phyloP scores from a whole-genome alignment of 2,113 vertebrate genomes.

The Scomber japonicus region DNA sequence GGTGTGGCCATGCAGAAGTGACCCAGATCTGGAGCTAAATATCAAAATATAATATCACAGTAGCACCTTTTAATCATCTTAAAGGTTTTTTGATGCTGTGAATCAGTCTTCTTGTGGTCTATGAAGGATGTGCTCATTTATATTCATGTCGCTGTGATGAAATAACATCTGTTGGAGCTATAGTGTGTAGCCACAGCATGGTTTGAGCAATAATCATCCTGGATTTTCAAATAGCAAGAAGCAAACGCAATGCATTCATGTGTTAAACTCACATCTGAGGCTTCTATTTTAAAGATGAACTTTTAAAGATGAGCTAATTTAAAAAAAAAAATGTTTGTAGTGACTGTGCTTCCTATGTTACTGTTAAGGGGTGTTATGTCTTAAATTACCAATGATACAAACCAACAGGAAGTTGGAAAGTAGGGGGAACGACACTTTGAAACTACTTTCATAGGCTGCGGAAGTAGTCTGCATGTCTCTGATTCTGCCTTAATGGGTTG shows the following conservation, averaged over 20 bases:
- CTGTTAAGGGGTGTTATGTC: background rate
- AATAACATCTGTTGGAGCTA: conserved; percentile 15
- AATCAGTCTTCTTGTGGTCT: conserved; percentile 4
- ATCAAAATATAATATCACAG: conserved; percentile 25
- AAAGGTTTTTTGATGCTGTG: conserved; percentile 5
- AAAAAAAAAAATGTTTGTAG: no score
- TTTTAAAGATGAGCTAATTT: no score
- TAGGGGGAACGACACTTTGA: no score
- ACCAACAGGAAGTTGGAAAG: no score
- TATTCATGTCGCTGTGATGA: conserved; percentile 1
- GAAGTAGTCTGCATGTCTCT: no score
- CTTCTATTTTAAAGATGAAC: background rate
- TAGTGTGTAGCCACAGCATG: conserved; percentile 4
- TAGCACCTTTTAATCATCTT: conserved; percentile 11
- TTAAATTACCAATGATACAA: background rate
- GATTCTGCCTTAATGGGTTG: no score
- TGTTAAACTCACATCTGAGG: background rate
- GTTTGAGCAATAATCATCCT: background rate
- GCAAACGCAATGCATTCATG: background rate
- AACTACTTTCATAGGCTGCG: no score
- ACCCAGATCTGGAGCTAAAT: conserved; percentile 55
- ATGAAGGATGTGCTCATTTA: conserved; percentile 20
- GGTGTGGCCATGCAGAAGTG: conserved; percentile 39
- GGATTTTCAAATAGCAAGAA: background rate
- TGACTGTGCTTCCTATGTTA: no score